A percentile compares a stretch with the other conserved stretches of the same genome.
phyloP scores from a whole-genome alignment of 2,797 vertebrate genomes.

The Sylvia borin region DNA sequence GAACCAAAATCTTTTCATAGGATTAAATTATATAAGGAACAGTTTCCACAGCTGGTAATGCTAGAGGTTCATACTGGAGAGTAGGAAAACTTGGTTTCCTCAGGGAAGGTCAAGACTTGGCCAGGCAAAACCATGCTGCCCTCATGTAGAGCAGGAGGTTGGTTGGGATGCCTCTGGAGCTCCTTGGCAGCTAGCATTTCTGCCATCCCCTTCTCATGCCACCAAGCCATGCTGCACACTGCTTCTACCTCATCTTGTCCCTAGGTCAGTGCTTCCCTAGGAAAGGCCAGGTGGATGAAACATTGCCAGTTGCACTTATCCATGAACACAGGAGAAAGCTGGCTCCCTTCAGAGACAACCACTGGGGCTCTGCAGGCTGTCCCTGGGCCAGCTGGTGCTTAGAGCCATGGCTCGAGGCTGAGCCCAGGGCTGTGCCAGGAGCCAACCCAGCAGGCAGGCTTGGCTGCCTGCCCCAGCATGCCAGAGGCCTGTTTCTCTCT shows the following conservation, averaged over 20 bases:
- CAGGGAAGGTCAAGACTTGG: neutral
- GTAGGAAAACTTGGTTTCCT: neutral
- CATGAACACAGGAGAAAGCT: neutral
- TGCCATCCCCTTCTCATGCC: neutral
- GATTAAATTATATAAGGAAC: neutral
- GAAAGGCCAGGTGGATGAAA: neutral
- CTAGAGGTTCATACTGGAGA: neutral
- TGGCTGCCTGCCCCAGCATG: neutral
- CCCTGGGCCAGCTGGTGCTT: neutral
- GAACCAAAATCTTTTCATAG: neutral
- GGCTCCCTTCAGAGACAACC: neutral
- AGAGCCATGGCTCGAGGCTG: rapidly evolving
- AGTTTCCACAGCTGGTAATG: neutral
- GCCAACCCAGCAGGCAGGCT: neutral
- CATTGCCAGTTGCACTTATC: neutral
- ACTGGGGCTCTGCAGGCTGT: neutral
- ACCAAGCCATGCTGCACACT: neutral
- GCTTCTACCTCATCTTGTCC: neutral
- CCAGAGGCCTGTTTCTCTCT: neutral
- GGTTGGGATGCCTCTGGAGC: neutral
- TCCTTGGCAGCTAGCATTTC: neutral
- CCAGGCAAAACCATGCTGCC: neutral
- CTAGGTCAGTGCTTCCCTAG: neutral
- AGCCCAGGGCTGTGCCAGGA: neutral
- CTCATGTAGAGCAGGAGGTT: neutral